These are phyloP conservation scores for Arenicola marina DNA, from an alignment of 2,888 invertebrate genomes.

Conservation along the genomic window DNA sequence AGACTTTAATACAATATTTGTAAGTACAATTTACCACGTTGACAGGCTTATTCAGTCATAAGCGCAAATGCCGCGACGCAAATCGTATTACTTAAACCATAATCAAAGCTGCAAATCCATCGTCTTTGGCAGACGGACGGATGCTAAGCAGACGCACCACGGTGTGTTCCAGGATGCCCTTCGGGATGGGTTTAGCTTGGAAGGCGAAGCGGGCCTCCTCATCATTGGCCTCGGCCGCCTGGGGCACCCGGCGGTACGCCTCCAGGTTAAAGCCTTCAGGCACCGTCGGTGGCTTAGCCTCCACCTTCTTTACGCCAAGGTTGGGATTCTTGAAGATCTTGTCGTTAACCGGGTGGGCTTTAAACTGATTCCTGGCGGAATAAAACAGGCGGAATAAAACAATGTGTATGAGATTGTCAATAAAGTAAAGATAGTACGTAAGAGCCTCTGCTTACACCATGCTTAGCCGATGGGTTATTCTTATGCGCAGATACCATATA, in stretches of 20 bases:
- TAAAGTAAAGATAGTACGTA: not conserved
- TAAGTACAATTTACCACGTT: too few species aligned
- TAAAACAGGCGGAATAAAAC: slow-evolving; percentile 4
- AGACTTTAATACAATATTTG: too few species aligned
- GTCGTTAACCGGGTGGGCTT: slow-evolving; percentile 71
- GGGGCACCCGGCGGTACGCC: slow-evolving; percentile 27
- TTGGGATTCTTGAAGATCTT: slow-evolving; percentile 67
- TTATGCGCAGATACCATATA: too few species aligned
- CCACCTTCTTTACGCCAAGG: slow-evolving; percentile 61
- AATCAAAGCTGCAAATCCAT: too few species aligned
- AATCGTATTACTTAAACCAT: too few species aligned
- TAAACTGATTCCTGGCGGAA: slow-evolving; percentile 67
- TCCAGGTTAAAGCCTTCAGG: slow-evolving; percentile 67
- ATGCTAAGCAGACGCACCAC: slow-evolving; percentile 36
- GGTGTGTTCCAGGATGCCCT: slow-evolving; percentile 46
- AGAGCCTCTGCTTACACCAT: too few species aligned
- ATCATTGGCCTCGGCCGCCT: slow-evolving; percentile 34
- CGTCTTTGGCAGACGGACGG: too few species aligned
- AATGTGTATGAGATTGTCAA: not conserved
- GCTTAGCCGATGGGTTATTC: too few species aligned
- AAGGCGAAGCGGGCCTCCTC: slow-evolving; percentile 69
- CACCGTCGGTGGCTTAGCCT: slow-evolving; percentile 66
- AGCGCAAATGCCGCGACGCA: too few species aligned
- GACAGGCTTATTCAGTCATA: too few species aligned
- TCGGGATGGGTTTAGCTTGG: slow-evolving; percentile 74